Conservation (phyloP, 1,140 invertebrate genomes). For the Anoplophora glabripennis region DNA sequence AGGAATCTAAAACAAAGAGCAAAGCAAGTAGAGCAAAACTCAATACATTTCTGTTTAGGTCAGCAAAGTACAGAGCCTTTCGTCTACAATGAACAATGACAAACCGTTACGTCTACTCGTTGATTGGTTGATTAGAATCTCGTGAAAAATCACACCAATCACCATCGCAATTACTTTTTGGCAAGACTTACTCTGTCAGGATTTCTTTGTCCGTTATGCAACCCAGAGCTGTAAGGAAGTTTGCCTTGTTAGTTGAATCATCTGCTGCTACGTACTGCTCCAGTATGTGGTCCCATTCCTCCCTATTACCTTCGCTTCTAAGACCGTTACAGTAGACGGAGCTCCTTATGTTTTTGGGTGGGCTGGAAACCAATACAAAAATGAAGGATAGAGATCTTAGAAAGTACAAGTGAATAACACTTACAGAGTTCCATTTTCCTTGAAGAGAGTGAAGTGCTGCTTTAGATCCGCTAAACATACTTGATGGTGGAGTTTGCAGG, state of each 20-base stretch:
- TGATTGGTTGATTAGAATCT: too few species aligned
- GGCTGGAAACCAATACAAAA: conserved; percentile 33
- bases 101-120: too few species aligned
- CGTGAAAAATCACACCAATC: too few species aligned
- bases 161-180: not conserved
- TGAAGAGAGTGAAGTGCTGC: too few species aligned
- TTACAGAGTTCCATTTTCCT: too few species aligned
- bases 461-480: too few species aligned
- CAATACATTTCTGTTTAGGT: too few species aligned
- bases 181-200: conserved; percentile 47
- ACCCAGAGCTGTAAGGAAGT: conserved; percentile 56
- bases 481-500: conserved; percentile 46
- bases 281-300: conserved; percentile 53
- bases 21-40: too few species aligned
- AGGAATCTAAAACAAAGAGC: conserved; percentile 37
- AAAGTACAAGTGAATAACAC: too few species aligned
- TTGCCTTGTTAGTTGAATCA: conserved; percentile 54
- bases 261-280: conserved; percentile 49
- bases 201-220: conserved; percentile 52
- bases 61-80: too few species aligned
- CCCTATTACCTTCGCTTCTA: conserved; percentile 34
- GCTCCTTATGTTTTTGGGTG: conserved; percentile 55
- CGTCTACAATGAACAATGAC: too few species aligned
- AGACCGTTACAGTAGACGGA: conserved; percentile 56
- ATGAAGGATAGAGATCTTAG: too few species aligned